Evolutionary conservation across 2,113 vertebrate genomes (phyloP).

Genomic region (Channa argus): DNA sequence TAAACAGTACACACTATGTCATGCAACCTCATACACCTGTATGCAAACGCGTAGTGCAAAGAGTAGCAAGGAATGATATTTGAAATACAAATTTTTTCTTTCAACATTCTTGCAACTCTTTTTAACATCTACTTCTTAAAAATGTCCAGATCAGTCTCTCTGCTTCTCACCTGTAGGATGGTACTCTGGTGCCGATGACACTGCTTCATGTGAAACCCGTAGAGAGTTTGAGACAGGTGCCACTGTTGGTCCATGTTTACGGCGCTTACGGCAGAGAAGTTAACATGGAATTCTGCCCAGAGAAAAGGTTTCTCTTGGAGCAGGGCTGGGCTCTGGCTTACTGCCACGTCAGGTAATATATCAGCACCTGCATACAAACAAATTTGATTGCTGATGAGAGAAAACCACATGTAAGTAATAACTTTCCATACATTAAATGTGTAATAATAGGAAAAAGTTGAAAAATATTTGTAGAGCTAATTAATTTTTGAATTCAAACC

Average conservation of each 20-base stretch:
- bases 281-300: constrained; percentile 92
- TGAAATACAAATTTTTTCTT: background rate
- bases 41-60: background rate
- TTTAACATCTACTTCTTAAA: background rate
- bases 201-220: constrained; percentile 85
- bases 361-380: background rate
- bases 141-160: background rate
- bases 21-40: background rate
- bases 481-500: background rate
- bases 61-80: background rate
- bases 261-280: constrained; percentile 95
- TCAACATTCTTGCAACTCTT: background rate
- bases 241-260: constrained; percentile 93
- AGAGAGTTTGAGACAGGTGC: constrained; percentile 82
- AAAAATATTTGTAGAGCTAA: background rate
- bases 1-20: background rate
- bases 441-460: background rate
- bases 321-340: constrained; percentile 94
- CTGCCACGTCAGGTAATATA: constrained; percentile 92
- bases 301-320: constrained; percentile 90
- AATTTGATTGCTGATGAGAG: background rate
- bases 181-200: constrained; percentile 91
- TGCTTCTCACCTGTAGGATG: constrained; percentile 83
- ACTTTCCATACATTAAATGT: background rate
- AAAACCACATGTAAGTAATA: background rate